These are phyloP conservation scores for Tetrapedia diversipes DNA, from an alignment of 2,888 invertebrate genomes.

Conservation along the genomic window DNA sequence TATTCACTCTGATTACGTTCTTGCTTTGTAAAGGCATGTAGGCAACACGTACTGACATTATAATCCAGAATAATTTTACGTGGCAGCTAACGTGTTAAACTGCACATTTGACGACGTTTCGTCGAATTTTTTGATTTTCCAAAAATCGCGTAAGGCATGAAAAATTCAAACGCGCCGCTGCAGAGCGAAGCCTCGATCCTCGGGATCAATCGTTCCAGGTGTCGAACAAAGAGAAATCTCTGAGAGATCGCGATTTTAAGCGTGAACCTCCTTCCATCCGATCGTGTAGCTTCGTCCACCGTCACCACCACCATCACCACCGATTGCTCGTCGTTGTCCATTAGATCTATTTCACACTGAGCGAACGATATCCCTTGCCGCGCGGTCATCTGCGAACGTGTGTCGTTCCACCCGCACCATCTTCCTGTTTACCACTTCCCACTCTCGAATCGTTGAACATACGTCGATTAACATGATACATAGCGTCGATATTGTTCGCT, in stretches of 20 bases:
- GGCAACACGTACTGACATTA: too few relatives aligned
- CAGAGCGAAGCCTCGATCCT: too few relatives aligned
- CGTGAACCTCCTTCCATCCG: conserved; percentile 24
- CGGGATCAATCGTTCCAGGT: too few relatives aligned
- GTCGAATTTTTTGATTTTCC: too few relatives aligned
- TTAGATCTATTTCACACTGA: conserved; percentile 64
- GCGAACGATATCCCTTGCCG: conserved; percentile 50
- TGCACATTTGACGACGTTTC: too few relatives aligned
- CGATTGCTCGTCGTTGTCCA: conserved; percentile 17
- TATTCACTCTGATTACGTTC: too few relatives aligned
- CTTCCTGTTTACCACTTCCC: conserved; percentile 9
- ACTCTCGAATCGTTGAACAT: conserved; percentile 50
- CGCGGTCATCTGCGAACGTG: conserved; percentile 27
- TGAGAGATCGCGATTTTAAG: conserved; percentile 37
- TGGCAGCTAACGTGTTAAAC: too few relatives aligned
- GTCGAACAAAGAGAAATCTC: conserved; percentile 1
- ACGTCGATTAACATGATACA: conserved; percentile 65
- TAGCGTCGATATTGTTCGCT: conserved; percentile 61
- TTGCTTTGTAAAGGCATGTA: too few relatives aligned
- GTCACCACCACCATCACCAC: conserved; percentile 1
- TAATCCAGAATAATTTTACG: too few relatives aligned
- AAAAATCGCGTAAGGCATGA: too few relatives aligned
- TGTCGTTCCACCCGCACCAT: conserved; percentile 8
- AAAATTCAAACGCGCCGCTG: too few relatives aligned
- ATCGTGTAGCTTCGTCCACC: conserved; percentile 11